Conservation (phyloP, 2,113 vertebrate species). For the Prochilodus magdalenae region DNA sequence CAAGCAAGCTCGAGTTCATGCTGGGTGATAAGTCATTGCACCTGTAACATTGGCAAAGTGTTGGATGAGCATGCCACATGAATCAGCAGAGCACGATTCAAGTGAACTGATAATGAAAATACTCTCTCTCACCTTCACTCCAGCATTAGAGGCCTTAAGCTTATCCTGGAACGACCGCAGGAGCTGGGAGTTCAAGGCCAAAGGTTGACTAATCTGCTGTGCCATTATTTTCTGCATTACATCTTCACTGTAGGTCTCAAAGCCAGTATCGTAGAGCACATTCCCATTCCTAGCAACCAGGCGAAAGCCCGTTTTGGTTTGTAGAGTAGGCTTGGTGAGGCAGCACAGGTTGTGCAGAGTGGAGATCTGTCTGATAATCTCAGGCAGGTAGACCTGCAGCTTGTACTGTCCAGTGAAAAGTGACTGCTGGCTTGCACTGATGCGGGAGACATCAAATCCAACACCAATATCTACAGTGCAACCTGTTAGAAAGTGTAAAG, state of each 20-base stretch:
- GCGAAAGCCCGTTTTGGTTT: constrained; percentile 67
- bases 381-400: constrained; percentile 66
- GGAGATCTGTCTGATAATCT: constrained; percentile 65
- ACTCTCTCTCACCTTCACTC: constrained; percentile 70
- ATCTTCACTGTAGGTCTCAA: constrained; percentile 72
- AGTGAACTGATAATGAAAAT: neutral
- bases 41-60: too few relatives aligned
- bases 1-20: too few relatives aligned
- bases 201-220: constrained; percentile 55
- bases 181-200: constrained; percentile 74
- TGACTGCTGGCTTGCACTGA: neutral
- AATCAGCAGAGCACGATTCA: neutral
- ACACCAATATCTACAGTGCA: constrained; percentile 82
- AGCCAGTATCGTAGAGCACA: constrained; percentile 73
- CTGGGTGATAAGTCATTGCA: too few relatives aligned
- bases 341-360: constrained; percentile 72
- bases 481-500: constrained; percentile 62
- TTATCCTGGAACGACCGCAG: constrained; percentile 76
- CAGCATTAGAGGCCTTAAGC: constrained; percentile 62
- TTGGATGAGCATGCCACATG: too few relatives aligned
- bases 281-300: constrained; percentile 63
- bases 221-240: constrained; percentile 76
- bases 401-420: constrained; percentile 68
- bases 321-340: neutral
- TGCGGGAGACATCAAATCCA: constrained; percentile 82